phyloP scores from a whole-genome alignment of 1,140 invertebrate genomes.

The Apis florea region DNA sequence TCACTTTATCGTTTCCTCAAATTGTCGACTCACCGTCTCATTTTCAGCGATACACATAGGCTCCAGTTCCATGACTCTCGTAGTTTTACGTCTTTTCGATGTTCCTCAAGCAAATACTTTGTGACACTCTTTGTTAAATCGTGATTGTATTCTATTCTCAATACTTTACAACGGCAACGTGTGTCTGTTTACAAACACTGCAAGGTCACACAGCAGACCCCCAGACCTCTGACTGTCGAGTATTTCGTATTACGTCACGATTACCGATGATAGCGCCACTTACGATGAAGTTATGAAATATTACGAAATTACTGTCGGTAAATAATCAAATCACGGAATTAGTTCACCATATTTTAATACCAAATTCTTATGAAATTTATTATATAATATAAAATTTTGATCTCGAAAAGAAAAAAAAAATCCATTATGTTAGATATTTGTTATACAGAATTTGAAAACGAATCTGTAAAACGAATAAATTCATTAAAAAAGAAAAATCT shows the following conservation, averaged over 20 bases:
- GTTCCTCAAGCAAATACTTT: conserved; percentile 4
- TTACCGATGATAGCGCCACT: conserved; percentile 44
- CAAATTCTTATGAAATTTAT: too few relatives aligned
- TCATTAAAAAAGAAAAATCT: too few relatives aligned
- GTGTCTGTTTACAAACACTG: conserved; percentile 80
- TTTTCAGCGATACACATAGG: conserved; percentile 74
- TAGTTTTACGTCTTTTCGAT: background rate
- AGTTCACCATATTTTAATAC: background rate
- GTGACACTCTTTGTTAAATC: conserved; percentile 31
- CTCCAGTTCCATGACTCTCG: conserved; percentile 72
- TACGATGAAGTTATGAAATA: background rate
- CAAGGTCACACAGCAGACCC: conserved; percentile 78
- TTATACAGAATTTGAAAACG: too few relatives aligned
- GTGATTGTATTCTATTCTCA: conserved; percentile 46
- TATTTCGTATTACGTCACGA: conserved; percentile 70
- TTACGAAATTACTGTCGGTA: background rate
- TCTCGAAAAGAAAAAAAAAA: too few relatives aligned
- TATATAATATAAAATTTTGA: background rate
- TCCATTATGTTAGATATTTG: too few relatives aligned
- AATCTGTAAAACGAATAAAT: too few relatives aligned
- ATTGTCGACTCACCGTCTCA: conserved; percentile 73
- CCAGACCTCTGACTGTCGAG: conserved; percentile 57
- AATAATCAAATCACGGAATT: background rate
- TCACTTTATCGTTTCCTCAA: conserved; percentile 47
- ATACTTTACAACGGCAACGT: conserved; percentile 71